A percentile compares a stretch with the other conserved stretches of the same genome.
Conservation (phyloP, 2,888 invertebrate genomes). For the Synanthedon tipuliformis region DNA sequence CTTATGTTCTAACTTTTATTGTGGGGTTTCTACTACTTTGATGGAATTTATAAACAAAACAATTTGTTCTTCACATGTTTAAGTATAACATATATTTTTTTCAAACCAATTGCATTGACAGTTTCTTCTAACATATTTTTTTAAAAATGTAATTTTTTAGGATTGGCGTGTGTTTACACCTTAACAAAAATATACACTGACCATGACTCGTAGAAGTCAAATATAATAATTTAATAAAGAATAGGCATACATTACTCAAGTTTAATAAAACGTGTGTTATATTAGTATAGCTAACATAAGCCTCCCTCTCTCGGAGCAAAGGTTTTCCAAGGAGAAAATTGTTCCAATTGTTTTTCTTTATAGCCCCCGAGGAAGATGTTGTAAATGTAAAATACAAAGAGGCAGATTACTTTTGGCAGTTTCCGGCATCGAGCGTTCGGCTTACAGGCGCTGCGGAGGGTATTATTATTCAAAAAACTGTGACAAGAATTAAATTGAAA, state of each 20-base stretch:
- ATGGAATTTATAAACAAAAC: no score
- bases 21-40: no score
- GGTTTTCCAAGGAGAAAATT: constrained; percentile 24
- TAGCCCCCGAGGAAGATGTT: constrained; percentile 23
- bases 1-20: no score
- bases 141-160: no score
- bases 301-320: constrained; percentile 16
- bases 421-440: neutral
- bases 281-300: constrained; percentile 10
- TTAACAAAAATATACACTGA: no score
- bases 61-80: no score
- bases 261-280: constrained; percentile 4
- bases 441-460: neutral
- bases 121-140: no score
- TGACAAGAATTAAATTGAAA: neutral
- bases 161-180: no score
- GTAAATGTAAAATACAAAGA: constrained; percentile 16
- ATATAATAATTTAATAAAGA: constrained; percentile 2
- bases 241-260: constrained; percentile 4
- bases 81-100: no score
- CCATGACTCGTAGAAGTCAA: neutral
- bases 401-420: constrained; percentile 18
- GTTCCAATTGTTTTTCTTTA: constrained; percentile 34
- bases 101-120: no score
- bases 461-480: neutral